Evolutionary conservation across 2,797 vertebrate species (phyloP), one percentile per base, ranked within the genome.

Genomic region (Percopsis omiscomaycus): DNA sequence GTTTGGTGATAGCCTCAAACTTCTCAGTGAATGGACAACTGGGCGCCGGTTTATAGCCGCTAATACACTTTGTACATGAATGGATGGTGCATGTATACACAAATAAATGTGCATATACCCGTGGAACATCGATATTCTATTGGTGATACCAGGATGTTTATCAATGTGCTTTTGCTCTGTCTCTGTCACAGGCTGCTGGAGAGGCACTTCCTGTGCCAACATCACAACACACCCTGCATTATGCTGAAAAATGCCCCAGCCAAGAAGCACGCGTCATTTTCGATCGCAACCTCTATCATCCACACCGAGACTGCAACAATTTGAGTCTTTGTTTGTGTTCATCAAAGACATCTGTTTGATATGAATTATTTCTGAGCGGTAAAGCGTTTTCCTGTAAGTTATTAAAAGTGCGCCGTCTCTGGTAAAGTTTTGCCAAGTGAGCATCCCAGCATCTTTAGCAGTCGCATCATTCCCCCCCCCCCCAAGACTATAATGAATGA

Each of bases 401-500:
- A 45, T 4, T 62, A 27, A 64, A 69, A 59, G 11, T 28, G 50
- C 60, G 77, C 62, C 58, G 64, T 74, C 47, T 68, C 73, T 63
- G 56, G 28, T 42, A 61, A 81, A 76, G 62, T 73, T 84, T 73
- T 42, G 46, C 65, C 48, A 60, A 62, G 27, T 16, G 57, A 69
- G 64, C 74, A 51, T 66, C 42, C 0, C 44, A 29, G 61, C 48
- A 16, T 75, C 61, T 68, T 84, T 68, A 67, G 75, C 16, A 80
- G 71, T 79, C 71, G 49, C 61, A 73, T 78, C 84, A 61, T 74
- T 71, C 59, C 52, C 11, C 48, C 8, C 48, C 2, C 52, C 11
- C 48, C 8, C 48, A 1, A 29, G 30, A 37, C 73, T 75, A 30
- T 71, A 86, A 86, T 87, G 73, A 80, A 86, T 78, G 70, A 89